Base-by-base conservation (phyloP, 2,888 invertebrate species). In the Scaptomyza cyrtandrae region DNA sequence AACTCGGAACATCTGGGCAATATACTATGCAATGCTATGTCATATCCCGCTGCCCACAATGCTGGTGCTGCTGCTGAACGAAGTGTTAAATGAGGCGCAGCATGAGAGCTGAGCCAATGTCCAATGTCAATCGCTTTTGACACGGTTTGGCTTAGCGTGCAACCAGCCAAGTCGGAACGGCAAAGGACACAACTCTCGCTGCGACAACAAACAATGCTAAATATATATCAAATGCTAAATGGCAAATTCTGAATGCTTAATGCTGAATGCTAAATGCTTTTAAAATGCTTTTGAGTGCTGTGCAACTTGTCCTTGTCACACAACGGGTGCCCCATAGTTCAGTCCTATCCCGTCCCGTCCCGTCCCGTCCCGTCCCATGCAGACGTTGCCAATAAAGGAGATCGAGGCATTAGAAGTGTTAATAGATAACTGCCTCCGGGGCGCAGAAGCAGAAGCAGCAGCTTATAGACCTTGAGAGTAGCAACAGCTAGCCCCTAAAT, bases 81-180 rank as follows among this genome's bases (percentile, higher is more conserved):
- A 84, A 78, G 88, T 90, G 89, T 80, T 90, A 89, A 89, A 89
- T 84, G 86, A 71, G 70, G 65, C 89, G 62, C 90, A 90, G 89
- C 89, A 54, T 64, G 89, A 16, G 6, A 13, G 37, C 33, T 5
- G 29, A n/a, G 39, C 10, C n/a, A 16, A 35, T 19, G 16, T 24
- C 50, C 31, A 68, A 50, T 65, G 67, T 62, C 68, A 75, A 71
- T 59, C 72, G 72, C 59, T 87, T 84, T 84, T 69, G 88, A 73
- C 77, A 80, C 76, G 88, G 79, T 72, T 70, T 53, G 55, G 49
- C 77, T 60, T 78, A 67, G 84, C 77, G 84, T 82, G 84, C 81
- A 86, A 86, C 88, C 16, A 39, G 39, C n/a, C 19, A 35, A 50
- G 57, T 41, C 49, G 14, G 37, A 35, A 50, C 5, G 49, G 33